phyloP scores from a whole-genome alignment of 2,797 vertebrate species.

The Spinus pinus region DNA sequence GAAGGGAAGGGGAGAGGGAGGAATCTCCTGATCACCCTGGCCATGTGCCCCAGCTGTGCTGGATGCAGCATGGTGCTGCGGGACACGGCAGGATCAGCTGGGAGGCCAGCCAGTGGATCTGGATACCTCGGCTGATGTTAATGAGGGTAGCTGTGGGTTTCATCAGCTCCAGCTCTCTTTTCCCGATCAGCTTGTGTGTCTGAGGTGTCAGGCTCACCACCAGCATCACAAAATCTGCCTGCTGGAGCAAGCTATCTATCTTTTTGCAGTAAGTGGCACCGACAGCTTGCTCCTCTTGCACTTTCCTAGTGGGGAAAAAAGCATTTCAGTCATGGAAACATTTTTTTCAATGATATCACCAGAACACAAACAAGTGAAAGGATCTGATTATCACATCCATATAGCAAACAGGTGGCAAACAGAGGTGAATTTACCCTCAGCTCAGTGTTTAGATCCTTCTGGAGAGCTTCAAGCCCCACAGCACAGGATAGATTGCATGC shows the following conservation, averaged over 20 bases:
- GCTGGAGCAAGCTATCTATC: conserved; percentile 75
- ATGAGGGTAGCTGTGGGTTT: conserved; percentile 74
- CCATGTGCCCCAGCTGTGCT: not conserved
- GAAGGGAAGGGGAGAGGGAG: not conserved
- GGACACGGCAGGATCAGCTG: not conserved
- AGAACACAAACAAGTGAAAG: not conserved
- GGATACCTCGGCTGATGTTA: conserved; percentile 75
- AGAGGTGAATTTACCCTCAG: not conserved
- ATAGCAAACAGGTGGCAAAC: not conserved
- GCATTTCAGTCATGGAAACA: not conserved
- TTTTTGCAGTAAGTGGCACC: conserved; percentile 69
- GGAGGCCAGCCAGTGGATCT: rapidly evolving
- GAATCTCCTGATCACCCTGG: not conserved
- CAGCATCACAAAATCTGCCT: conserved; percentile 77
- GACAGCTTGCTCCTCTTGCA: conserved; percentile 73
- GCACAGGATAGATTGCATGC: not conserved
- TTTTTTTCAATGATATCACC: not conserved
- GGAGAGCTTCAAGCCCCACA: not conserved
- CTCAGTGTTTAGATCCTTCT: not conserved
- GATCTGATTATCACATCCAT: not conserved
- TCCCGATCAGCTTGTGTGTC: conserved; percentile 70
- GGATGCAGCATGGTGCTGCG: not conserved
- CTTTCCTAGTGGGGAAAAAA: conserved; percentile 51
- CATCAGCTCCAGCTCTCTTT: conserved; percentile 76
- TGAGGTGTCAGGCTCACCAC: conserved; percentile 72